These are phyloP conservation scores for Probosciger aterrimus DNA, from an alignment of 2,113 vertebrate species.

Conservation along the genomic window DNA sequence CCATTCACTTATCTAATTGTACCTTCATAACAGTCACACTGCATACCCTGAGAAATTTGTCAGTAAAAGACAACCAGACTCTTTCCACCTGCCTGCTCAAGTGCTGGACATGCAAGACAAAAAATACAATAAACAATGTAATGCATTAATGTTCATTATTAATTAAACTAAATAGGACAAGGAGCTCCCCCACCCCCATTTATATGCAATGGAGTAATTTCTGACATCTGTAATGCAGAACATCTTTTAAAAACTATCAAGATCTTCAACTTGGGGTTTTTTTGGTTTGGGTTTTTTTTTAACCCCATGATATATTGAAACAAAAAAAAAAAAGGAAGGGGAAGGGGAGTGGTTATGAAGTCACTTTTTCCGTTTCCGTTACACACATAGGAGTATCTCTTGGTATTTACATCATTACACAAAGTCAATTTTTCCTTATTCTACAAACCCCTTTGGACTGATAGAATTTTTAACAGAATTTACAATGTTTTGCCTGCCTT, in stretches of 20 bases:
- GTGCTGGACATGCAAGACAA: not conserved
- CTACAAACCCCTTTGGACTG: not conserved
- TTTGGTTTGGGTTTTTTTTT: not conserved
- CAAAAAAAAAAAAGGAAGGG: not conserved
- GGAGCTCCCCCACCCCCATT: not conserved
- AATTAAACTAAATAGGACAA: not conserved
- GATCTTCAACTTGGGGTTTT: not conserved
- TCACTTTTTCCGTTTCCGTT: not conserved
- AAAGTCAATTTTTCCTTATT: not conserved
- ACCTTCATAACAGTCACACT: not conserved
- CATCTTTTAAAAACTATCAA: not conserved
- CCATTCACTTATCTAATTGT: not conserved
- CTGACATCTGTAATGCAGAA: not conserved
- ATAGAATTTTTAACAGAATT: not conserved
- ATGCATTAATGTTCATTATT: constrained; percentile 21
- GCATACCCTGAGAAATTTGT: not conserved
- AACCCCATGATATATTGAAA: not conserved
- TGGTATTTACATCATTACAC: not conserved
- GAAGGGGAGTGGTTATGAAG: not conserved
- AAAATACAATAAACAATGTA: not conserved
- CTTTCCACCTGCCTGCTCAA: not conserved
- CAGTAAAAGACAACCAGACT: not conserved
- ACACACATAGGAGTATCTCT: not conserved
- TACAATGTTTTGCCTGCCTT: not conserved
- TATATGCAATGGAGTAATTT: not conserved